Base-by-base conservation (phyloP, 2,888 invertebrate genomes). In the Nymphalis polychloros region DNA sequence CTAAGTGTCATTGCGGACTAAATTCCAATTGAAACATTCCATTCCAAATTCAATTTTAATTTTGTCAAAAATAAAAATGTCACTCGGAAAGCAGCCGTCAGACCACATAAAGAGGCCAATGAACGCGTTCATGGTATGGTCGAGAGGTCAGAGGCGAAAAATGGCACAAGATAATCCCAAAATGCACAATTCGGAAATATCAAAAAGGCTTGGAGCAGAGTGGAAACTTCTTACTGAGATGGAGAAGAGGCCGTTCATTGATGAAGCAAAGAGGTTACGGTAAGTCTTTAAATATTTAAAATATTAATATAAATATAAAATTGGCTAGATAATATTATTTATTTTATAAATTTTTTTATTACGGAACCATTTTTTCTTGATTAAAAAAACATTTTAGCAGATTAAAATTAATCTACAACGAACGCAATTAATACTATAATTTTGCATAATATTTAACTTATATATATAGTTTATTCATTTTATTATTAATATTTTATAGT, bases 71-170 rank as follows among this genome's bases (percentile, higher is more conserved):
- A 19, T 49, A 73, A 82, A 75, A 69, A 92, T 92, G 92, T 92
- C 92, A 62, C 79, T 92, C 73, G 89, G 86, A 6, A 92, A 92
- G 76, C 90, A 85, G 67, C 87, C 86, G 20, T 83, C 94, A 76
- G 96, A 96, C 84, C 97, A 98, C 85, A 97, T 98, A 78, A 98
- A 98, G 87, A 93, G 98, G 76, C 98, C 98, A 1, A 98, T 98
- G 98, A 98, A 98, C 86, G 97, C 97, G 5, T 97, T 98, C 87
- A 97, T 98, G 97, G 97, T 98, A 74, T 98, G 97, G 97, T 97
- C 97, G 1, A 90, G 97, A 47, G 97, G 97, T 8, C 97, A 97
- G 85, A 87, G 97, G 69, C 92, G 97, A 75, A 97, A 97, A 90
- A 98, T 98, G 96, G 97, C 97, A 0, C 97, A 97, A 83, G 97